Base-by-base conservation (phyloP, 1,140 invertebrate genomes). In the Elysia chlorotica region DNA sequence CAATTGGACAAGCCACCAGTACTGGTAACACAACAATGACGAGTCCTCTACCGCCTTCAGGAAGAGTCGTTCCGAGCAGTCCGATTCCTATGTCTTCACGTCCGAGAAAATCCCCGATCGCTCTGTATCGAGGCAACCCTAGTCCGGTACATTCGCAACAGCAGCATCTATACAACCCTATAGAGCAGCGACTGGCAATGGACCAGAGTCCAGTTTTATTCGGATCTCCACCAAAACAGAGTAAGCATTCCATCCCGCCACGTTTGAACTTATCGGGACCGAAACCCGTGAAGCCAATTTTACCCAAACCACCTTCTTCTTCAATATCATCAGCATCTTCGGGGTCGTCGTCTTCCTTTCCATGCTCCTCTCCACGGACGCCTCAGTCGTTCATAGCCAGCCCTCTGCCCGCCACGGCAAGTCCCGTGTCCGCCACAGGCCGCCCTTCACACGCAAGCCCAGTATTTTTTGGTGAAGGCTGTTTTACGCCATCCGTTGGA, bases 181-280 rank as follows among this genome's bases (percentile, higher is more conserved):
- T n/a, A n/a, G n/a, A n/a, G n/a, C n/a, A n/a, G n/a, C n/a, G n/a
- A n/a, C n/a, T n/a, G n/a, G n/a, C n/a, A n/a, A n/a, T n/a, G n/a
- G n/a, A n/a, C n/a, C n/a, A n/a, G n/a, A n/a, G n/a, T n/a, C n/a
- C 54, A 57, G 56, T 25, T 59, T 37, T 59, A 19, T 71, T 63
- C 23, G 69, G 69, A 31, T 71, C 69, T 14, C 69, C 69, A 31
- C 36, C 57, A 10, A 71, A 71, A 23, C 69, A 71, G 31, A 61
- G 59, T 38, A 71, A 71, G 23, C 59, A 61, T 59, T 62, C 69
- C 38, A 63, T 48, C 23, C 38, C 69, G 23, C 38, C 59, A 3
- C n/a, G 38, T 28, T 38, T 71, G 1, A 57, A 70, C 30, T 30
- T 70, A 21, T 31, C 69, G 0, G 69, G 69, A 31, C 69, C 69